Evolutionary conservation across 2,888 invertebrate species (phyloP).

Genomic region (Aproaerema taeniolella): DNA sequence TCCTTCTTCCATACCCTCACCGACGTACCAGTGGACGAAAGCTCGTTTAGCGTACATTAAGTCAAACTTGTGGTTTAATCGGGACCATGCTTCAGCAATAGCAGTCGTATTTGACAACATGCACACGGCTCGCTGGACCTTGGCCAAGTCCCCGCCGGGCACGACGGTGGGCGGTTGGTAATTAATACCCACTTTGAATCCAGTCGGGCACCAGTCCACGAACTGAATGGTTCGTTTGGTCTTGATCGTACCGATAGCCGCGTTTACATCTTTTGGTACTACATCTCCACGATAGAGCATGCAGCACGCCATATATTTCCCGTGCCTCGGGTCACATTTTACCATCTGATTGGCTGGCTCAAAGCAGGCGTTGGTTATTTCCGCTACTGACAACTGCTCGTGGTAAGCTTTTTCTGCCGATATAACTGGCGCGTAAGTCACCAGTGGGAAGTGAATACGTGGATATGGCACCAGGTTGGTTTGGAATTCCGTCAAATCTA

Average conservation of each 20-base stretch:
- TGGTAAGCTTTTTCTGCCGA: constrained; percentile 96
- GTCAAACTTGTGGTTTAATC: constrained; percentile 96
- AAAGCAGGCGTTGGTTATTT: constrained; percentile 96
- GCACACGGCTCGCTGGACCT: constrained; percentile 96
- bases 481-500: constrained; percentile 95
- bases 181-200: constrained; percentile 88
- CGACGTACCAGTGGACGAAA: constrained; percentile 96
- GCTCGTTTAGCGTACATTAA: constrained; percentile 97
- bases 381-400: constrained; percentile 92
- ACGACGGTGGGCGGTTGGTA: constrained; percentile 92
- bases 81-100: constrained; percentile 98
- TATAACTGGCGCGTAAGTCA: constrained; percentile 93
- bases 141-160: constrained; percentile 93
- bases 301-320: constrained; percentile 97
- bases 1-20: constrained; percentile 91
- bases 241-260: constrained; percentile 95
- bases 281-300: constrained; percentile 96
- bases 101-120: constrained; percentile 98
- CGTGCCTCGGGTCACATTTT: constrained; percentile 93
- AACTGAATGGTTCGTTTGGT: constrained; percentile 95
- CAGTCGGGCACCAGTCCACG: constrained; percentile 94
- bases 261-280: constrained; percentile 96
- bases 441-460: constrained; percentile 95
- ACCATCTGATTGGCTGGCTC: constrained; percentile 98
- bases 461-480: constrained; percentile 96